These are phyloP conservation scores for Rhinichthys osculus DNA, from an alignment of 2,797 vertebrate species.

Conservation along the genomic window DNA sequence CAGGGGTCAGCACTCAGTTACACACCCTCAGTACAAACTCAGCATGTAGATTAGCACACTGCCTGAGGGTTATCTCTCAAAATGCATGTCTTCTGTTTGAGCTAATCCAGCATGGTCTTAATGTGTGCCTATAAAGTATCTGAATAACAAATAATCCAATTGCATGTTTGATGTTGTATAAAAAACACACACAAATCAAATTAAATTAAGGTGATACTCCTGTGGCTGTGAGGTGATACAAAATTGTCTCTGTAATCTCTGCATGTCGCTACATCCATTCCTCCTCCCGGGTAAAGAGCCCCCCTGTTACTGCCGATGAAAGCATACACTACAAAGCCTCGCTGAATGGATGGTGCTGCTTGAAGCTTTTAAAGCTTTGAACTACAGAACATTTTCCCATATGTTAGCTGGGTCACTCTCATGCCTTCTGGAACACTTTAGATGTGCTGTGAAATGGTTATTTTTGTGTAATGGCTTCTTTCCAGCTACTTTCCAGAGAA, in stretches of 20 bases:
- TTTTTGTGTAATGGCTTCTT: conserved; percentile 32
- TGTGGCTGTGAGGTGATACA: background rate
- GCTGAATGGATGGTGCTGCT: background rate
- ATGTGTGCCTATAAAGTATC: background rate
- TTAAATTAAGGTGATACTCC: background rate
- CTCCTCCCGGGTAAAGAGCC: background rate
- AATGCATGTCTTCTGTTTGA: conserved; percentile 5
- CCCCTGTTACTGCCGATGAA: conserved; percentile 30
- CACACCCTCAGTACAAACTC: conserved; percentile 50
- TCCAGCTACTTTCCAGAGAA: conserved; percentile 6
- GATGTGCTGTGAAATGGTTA: conserved; percentile 24
- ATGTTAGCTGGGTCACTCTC: conserved; percentile 45
- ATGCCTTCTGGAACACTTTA: conserved; percentile 31
- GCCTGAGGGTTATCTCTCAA: conserved; percentile 23
- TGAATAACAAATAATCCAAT: conserved; percentile 5
- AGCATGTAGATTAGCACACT: conserved; percentile 55
- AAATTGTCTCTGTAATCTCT: conserved; percentile 10
- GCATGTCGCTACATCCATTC: background rate
- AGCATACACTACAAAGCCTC: conserved; percentile 25
- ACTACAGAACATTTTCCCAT: conserved; percentile 43
- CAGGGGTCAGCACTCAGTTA: conserved; percentile 60
- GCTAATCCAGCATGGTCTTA: conserved; percentile 4
- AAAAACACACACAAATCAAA: background rate
- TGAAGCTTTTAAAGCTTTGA: conserved; percentile 20
- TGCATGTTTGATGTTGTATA: background rate